Conservation (phyloP, 1,140 invertebrate genomes). For the Cyrtorhinus lividipennis region DNA sequence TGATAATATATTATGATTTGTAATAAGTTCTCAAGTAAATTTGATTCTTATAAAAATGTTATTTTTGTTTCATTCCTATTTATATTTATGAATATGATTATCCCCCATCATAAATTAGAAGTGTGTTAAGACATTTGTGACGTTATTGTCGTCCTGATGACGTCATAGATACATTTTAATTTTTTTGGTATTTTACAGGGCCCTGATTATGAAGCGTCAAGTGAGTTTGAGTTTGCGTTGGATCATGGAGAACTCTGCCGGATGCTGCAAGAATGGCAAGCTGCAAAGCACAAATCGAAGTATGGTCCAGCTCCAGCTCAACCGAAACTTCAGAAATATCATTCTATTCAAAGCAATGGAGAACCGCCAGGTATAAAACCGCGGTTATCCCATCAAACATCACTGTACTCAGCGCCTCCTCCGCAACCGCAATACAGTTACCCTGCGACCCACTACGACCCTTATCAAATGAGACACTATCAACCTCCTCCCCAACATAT, state of each 20-base stretch:
- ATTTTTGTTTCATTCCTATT: too few relatives aligned
- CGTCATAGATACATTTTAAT: too few relatives aligned
- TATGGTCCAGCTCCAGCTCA: not conserved
- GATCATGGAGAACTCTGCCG: conserved; percentile 22
- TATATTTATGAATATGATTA: too few relatives aligned
- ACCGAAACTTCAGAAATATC: conserved; percentile 12
- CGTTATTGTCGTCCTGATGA: too few relatives aligned
- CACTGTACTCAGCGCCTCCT: not conserved
- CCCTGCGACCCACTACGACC: conserved; percentile 1
- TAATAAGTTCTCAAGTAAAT: too few relatives aligned
- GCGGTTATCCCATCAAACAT: conserved; percentile 11
- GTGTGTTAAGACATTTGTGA: too few relatives aligned
- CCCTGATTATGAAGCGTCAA: conserved; percentile 23
- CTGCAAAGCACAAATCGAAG: conserved; percentile 20
- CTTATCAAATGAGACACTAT: conserved; percentile 7
- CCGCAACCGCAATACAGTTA: conserved; percentile 4
- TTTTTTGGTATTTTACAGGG: conserved; percentile 23
- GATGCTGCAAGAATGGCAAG: conserved; percentile 23
- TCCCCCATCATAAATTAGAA: too few relatives aligned
- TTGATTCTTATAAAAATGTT: too few relatives aligned
- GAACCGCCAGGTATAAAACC: conserved; percentile 6
- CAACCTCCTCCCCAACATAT: not conserved
- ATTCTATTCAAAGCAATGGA: conserved; percentile 18
- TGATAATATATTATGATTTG: too few relatives aligned
- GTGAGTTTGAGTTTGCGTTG: conserved; percentile 23